phyloP scores from a whole-genome alignment of 2,797 vertebrate genomes.

The Emys orbicularis region DNA sequence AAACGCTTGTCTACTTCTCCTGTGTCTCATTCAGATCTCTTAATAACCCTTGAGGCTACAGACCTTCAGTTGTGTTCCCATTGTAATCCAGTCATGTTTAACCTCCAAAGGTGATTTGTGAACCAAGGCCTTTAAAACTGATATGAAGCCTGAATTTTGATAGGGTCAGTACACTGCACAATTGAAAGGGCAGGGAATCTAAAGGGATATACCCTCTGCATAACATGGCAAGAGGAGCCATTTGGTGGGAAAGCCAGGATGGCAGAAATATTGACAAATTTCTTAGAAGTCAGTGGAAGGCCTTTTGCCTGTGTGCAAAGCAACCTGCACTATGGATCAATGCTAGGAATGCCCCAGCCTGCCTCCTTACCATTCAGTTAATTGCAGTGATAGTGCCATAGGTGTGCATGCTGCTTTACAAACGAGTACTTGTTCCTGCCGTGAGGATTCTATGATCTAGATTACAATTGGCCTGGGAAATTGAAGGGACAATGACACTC shows the following conservation, averaged over 20 bases:
- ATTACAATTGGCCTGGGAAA: neutral
- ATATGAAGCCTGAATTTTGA: neutral
- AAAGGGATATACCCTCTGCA: neutral
- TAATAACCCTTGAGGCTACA: neutral
- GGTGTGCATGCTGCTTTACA: rapidly evolving
- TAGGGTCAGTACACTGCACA: neutral
- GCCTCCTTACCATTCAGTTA: rapidly evolving
- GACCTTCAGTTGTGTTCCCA: neutral
- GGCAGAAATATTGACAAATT: neutral
- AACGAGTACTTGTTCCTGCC: neutral
- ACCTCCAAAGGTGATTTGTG: neutral
- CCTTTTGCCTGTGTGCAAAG: neutral
- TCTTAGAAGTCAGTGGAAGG: neutral
- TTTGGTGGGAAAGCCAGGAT: neutral
- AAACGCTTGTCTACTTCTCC: neutral
- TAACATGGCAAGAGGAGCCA: constrained; percentile 2
- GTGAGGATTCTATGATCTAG: neutral
- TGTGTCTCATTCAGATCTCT: neutral
- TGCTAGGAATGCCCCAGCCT: neutral
- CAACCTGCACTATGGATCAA: neutral
- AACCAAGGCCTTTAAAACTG: neutral
- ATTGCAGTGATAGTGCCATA: rapidly evolving
- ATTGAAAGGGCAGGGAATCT: neutral
- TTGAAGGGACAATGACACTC: neutral
- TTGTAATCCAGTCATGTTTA: neutral